These are phyloP conservation scores for Vanessa tameamea DNA, from an alignment of 1,140 invertebrate species.

Conservation along the genomic window DNA sequence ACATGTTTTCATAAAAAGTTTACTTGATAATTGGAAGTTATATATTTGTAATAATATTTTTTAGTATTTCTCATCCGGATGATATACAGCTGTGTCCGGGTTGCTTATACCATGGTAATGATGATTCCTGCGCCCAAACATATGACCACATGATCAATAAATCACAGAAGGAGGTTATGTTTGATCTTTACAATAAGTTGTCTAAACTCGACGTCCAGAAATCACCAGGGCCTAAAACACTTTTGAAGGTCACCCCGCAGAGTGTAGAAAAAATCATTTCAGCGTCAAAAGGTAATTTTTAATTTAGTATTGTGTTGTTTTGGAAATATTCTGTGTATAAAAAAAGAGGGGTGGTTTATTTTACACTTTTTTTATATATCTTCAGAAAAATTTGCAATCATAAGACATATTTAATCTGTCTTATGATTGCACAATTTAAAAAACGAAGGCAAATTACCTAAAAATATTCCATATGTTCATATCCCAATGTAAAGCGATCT, in stretches of 20 bases:
- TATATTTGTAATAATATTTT: slow-evolving; percentile 27
- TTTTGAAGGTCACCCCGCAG: slow-evolving; percentile 81
- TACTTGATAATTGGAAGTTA: no score
- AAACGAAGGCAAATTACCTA: no score
- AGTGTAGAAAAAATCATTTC: slow-evolving; percentile 80
- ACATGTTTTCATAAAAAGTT: no score
- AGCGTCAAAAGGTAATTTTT: slow-evolving; percentile 75
- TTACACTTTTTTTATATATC: no score
- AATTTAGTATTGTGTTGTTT: neutral
- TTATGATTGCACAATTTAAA: no score
- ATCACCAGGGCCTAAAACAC: slow-evolving; percentile 64
- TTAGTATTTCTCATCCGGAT: slow-evolving; percentile 56
- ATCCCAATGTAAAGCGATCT: no score
- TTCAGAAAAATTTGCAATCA: no score
- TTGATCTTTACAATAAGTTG: slow-evolving; percentile 81
- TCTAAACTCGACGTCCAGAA: slow-evolving; percentile 77
- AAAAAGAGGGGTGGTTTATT: no score
- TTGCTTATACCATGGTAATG: slow-evolving; percentile 70
- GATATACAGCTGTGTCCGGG: slow-evolving; percentile 75
- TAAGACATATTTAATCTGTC: no score
- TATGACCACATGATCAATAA: slow-evolving; percentile 82
- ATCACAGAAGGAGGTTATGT: slow-evolving; percentile 83
- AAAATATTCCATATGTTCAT: no score
- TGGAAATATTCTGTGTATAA: neutral
- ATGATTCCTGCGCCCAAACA: slow-evolving; percentile 68